Evolutionary conservation across 1,140 invertebrate genomes (phyloP).

Genomic region (Zaprionus capensis): DNA sequence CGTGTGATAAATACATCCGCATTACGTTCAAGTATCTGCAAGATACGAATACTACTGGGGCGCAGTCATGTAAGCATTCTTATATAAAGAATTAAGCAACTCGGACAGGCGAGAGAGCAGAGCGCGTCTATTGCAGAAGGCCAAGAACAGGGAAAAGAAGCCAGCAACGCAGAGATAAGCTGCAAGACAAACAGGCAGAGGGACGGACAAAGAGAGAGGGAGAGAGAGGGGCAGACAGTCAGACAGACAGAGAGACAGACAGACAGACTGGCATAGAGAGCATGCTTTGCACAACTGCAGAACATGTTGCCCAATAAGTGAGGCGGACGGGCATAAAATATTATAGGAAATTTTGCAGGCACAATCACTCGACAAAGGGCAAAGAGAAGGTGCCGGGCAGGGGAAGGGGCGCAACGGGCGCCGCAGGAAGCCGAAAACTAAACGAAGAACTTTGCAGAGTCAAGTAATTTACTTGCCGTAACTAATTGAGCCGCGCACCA

Average conservation of each 20-base stretch:
- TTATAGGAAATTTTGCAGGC: slow-evolving; percentile 39
- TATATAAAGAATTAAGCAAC: slow-evolving; percentile 61
- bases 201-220: neutral
- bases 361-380: neutral
- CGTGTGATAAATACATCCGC: slow-evolving; percentile 81
- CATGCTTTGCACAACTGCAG: slow-evolving; percentile 31
- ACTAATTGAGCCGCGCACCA: slow-evolving; percentile 71
- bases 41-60: slow-evolving; percentile 54
- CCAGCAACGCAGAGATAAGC: neutral
- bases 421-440: slow-evolving; percentile 51
- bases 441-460: slow-evolving; percentile 42
- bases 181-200: neutral
- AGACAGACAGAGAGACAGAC: neutral
- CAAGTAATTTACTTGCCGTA: slow-evolving; percentile 75
- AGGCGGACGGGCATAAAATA: slow-evolving; percentile 28
- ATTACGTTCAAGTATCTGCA: slow-evolving; percentile 74
- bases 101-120: slow-evolving; percentile 25
- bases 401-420: slow-evolving; percentile 2
- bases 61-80: slow-evolving; percentile 46
- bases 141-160: slow-evolving; percentile 17
- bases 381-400: slow-evolving; percentile 1
- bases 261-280: neutral
- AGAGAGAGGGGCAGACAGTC: neutral
- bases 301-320: slow-evolving; percentile 32
- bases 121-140: slow-evolving; percentile 43